phyloP scores from a whole-genome alignment of 2,888 invertebrate genomes.

The Colostygia pectinataria region DNA sequence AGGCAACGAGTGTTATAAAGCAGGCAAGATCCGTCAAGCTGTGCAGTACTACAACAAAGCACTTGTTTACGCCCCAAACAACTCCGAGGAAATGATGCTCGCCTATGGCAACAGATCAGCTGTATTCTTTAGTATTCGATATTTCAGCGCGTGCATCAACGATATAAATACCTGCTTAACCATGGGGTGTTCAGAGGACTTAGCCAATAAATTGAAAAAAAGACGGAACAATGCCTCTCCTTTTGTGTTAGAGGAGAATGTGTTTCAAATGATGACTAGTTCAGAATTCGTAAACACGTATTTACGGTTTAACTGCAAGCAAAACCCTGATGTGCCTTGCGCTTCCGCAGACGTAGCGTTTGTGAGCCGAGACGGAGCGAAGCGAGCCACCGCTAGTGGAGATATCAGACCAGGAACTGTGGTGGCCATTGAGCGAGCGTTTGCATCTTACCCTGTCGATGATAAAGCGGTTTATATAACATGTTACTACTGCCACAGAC shows the following conservation, averaged over 20 bases:
- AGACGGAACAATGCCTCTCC: background rate
- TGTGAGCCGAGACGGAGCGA: background rate
- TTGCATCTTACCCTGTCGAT: background rate
- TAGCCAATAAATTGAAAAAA: conserved; percentile 9
- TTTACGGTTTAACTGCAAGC: conserved; percentile 2
- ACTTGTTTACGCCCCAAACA: conserved; percentile 9
- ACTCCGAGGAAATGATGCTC: conserved; percentile 15
- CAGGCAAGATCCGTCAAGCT: background rate
- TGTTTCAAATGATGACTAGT: background rate
- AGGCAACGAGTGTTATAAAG: conserved; percentile 15
- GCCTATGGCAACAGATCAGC: conserved; percentile 23
- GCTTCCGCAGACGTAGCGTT: conserved; percentile 13
- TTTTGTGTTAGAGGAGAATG: background rate
- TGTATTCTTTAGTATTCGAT: conserved; percentile 12
- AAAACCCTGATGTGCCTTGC: conserved; percentile 19
- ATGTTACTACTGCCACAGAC: conserved; percentile 14
- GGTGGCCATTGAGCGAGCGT: conserved; percentile 13
- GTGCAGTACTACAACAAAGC: conserved; percentile 18
- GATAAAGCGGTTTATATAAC: background rate
- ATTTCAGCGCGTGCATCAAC: conserved; percentile 11
- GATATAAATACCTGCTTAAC: conserved; percentile 5
- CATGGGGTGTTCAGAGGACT: background rate
- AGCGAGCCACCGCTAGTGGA: conserved; percentile 1
- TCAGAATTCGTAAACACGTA: background rate
- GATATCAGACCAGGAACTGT: conserved; percentile 7